Conservation (phyloP, 2,113 vertebrate species). For the Coreoperca whiteheadi region DNA sequence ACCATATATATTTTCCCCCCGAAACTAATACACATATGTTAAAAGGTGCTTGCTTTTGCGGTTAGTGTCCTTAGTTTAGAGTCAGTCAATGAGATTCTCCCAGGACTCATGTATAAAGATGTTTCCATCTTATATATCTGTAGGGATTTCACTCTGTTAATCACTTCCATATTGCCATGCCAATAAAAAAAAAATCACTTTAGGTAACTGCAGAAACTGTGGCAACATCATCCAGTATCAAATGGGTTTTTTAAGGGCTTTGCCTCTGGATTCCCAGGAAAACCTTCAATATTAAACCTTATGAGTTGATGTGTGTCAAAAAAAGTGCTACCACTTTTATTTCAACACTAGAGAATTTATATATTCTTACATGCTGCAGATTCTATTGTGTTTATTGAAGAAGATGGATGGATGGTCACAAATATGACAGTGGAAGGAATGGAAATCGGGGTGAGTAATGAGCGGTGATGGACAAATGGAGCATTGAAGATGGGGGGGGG, state of each 20-base stretch:
- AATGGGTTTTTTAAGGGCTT: neutral
- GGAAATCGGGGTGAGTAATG: slow-evolving; percentile 61
- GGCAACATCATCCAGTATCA: neutral
- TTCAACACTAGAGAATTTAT: slow-evolving; percentile 32
- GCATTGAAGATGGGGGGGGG: slow-evolving; percentile 42
- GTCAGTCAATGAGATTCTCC: slow-evolving; percentile 23
- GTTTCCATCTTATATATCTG: slow-evolving; percentile 13
- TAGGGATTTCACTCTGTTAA: slow-evolving; percentile 6
- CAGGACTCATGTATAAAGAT: slow-evolving; percentile 10
- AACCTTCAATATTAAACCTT: slow-evolving; percentile 6
- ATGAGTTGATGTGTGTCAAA: slow-evolving; percentile 12
- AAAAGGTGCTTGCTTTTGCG: slow-evolving; percentile 5
- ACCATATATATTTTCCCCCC: neutral
- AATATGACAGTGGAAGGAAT: slow-evolving; percentile 58
- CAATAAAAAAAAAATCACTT: neutral
- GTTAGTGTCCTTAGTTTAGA: slow-evolving; percentile 19
- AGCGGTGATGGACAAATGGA: slow-evolving; percentile 75
- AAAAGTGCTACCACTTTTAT: neutral
- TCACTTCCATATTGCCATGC: neutral
- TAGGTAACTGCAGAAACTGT: slow-evolving; percentile 13
- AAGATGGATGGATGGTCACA: slow-evolving; percentile 68
- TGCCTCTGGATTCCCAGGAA: neutral
- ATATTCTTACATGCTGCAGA: slow-evolving; percentile 36
- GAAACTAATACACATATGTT: slow-evolving; percentile 6
- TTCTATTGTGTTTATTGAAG: slow-evolving; percentile 55